Evolutionary conservation across 2,797 vertebrate species (phyloP).

Genomic region (Sebastolobus altivelis): DNA sequence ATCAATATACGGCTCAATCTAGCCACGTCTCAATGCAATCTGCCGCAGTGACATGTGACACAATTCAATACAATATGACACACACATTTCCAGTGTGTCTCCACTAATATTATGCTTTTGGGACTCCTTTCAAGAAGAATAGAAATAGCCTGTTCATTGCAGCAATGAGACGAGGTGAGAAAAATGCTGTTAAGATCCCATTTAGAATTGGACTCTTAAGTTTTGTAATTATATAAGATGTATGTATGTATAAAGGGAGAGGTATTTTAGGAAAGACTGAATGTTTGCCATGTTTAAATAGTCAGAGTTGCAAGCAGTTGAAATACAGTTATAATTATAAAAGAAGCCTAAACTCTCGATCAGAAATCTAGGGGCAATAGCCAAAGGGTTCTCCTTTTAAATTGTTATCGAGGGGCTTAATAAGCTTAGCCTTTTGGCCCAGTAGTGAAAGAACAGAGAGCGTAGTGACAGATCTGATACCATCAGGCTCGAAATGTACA

Average conservation of each 20-base stretch:
- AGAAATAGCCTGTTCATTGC: background rate
- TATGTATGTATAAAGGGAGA: background rate
- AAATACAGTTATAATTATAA: conserved; percentile 39
- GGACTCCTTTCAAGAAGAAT: background rate
- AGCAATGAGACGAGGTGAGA: background rate
- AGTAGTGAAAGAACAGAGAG: conserved; percentile 41
- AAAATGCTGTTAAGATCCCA: background rate
- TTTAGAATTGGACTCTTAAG: background rate
- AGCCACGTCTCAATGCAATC: background rate
- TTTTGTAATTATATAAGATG: conserved; percentile 18
- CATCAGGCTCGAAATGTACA: conserved; percentile 34
- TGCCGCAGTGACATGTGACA: conserved; percentile 10
- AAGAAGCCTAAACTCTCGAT: conserved; percentile 33
- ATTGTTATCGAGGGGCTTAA: conserved; percentile 60
- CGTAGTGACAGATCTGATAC: conserved; percentile 44
- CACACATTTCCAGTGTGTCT: conserved; percentile 10
- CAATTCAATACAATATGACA: conserved; percentile 12
- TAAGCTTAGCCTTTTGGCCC: conserved; percentile 49
- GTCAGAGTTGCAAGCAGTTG: conserved; percentile 3
- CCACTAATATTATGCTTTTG: background rate
- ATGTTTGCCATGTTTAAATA: conserved; percentile 21
- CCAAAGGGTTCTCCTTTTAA: conserved; percentile 51
- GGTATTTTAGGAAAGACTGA: conserved; percentile 7
- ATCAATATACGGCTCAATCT: conserved; percentile 27
- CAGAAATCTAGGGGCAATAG: conserved; percentile 43